phyloP scores from a whole-genome alignment of 2,888 invertebrate species.

The Drosophila borborema region DNA sequence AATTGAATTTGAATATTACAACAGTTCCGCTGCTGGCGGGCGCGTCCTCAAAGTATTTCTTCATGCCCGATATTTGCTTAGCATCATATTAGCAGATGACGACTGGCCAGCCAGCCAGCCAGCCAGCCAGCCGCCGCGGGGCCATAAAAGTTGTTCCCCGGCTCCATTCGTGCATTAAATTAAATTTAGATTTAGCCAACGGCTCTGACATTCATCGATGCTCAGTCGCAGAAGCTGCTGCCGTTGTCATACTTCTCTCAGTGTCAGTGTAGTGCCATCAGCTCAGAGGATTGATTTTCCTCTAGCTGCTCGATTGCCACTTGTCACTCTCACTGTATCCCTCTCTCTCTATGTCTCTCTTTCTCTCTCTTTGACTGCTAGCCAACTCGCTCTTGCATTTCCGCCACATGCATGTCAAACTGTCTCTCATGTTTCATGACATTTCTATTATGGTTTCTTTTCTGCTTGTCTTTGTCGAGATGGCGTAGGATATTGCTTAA shows the following conservation, averaged over 20 bases:
- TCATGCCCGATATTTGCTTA: constrained; percentile 68
- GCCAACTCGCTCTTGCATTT: constrained; percentile 49
- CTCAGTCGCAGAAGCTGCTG: constrained; percentile 29
- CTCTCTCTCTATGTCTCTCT: constrained; percentile 7
- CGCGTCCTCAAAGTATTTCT: constrained; percentile 42
- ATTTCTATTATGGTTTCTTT: constrained; percentile 43
- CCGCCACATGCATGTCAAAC: constrained; percentile 55
- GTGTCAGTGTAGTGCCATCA: constrained; percentile 51
- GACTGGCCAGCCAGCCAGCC: constrained; percentile 21
- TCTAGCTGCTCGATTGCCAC: constrained; percentile 53
- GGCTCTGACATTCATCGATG: constrained; percentile 64
- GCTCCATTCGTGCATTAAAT: constrained; percentile 80
- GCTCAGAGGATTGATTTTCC: constrained; percentile 29
- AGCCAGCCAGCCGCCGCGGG: constrained; percentile 15
- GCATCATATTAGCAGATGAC: constrained; percentile 73
- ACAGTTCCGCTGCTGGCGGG: constrained; percentile 27
- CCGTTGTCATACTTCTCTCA: constrained; percentile 61
- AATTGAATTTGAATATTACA: constrained; percentile 81
- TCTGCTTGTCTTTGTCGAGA: constrained; percentile 23
- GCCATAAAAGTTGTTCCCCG: constrained; percentile 68
- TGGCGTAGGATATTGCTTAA: constrained; percentile 26
- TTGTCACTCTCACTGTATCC: constrained; percentile 49
- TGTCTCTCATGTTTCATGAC: constrained; percentile 62
- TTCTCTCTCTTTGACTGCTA: no score
- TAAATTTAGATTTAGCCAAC: constrained; percentile 77